Evolutionary conservation across 2,888 invertebrate genomes (phyloP).

Genomic region (Nymphalis urticae): DNA sequence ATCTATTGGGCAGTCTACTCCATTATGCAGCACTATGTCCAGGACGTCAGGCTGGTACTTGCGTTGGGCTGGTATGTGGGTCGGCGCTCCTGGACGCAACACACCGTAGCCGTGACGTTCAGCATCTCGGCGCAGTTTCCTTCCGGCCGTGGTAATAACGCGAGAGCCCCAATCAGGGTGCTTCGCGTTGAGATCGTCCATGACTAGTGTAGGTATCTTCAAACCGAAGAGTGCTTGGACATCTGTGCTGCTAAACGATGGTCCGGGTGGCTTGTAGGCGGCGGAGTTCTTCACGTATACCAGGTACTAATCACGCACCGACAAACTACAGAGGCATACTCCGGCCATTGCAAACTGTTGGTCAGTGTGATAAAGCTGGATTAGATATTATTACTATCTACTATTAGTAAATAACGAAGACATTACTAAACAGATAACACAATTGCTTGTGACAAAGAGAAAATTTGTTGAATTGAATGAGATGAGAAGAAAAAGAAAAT

Average conservation of each 20-base stretch:
- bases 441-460: no score
- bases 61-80: background rate
- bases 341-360: no score
- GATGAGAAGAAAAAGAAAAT: no score
- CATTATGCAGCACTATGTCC: background rate
- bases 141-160: background rate
- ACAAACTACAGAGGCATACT: no score
- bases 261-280: constrained; percentile 1
- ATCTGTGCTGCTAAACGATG: background rate
- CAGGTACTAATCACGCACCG: no score
- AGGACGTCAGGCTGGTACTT: background rate
- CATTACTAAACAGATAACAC: no score
- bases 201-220: background rate
- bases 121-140: background rate
- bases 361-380: no score
- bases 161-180: no score
- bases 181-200: background rate
- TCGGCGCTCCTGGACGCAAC: background rate
- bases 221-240: background rate
- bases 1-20: background rate
- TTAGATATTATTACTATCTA: no score
- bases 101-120: background rate
- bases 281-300: no score
- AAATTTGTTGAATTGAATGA: no score
- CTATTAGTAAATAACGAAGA: no score